A percentile compares a stretch with the other conserved stretches of the same genome.
Conservation (phyloP, 2,113 vertebrate genomes). For the Paratilapia polleni region DNA sequence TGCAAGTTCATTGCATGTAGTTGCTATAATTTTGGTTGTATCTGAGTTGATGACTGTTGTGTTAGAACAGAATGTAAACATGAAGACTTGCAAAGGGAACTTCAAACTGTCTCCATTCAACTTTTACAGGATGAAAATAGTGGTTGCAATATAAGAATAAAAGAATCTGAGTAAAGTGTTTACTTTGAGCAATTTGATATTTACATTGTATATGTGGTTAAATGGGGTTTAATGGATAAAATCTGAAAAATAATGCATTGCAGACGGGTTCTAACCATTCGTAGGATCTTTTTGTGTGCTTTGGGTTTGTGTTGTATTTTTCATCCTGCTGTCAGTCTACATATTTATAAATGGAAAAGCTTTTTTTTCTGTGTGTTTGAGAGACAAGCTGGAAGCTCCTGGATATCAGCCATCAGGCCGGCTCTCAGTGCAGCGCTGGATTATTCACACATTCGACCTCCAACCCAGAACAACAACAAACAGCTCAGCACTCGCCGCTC, state of each 20-base stretch:
- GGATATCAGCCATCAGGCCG: conserved; percentile 51
- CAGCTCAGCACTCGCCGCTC: conserved; percentile 15
- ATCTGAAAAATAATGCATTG: neutral
- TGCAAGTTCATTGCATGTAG: too few relatives aligned
- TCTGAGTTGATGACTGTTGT: neutral
- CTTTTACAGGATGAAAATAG: neutral
- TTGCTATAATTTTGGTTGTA: too few relatives aligned
- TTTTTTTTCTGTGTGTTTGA: neutral
- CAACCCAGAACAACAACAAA: conserved; percentile 56
- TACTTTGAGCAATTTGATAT: neutral
- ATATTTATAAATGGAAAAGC: conserved; percentile 25
- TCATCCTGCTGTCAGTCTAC: neutral
- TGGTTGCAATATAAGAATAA: neutral
- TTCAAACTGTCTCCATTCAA: neutral
- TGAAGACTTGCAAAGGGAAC: neutral
- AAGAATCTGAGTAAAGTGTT: neutral
- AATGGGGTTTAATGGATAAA: too few relatives aligned
- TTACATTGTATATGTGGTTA: too few relatives aligned
- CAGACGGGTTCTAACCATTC: neutral
- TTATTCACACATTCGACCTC: conserved; percentile 65
- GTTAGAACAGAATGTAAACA: neutral
- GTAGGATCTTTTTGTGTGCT: neutral
- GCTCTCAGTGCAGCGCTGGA: conserved; percentile 5
- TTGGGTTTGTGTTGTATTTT: neutral
- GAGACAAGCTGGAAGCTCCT: conserved; percentile 15